Conservation (phyloP, 2,113 vertebrate species). For the Ariopsis seemanni region DNA sequence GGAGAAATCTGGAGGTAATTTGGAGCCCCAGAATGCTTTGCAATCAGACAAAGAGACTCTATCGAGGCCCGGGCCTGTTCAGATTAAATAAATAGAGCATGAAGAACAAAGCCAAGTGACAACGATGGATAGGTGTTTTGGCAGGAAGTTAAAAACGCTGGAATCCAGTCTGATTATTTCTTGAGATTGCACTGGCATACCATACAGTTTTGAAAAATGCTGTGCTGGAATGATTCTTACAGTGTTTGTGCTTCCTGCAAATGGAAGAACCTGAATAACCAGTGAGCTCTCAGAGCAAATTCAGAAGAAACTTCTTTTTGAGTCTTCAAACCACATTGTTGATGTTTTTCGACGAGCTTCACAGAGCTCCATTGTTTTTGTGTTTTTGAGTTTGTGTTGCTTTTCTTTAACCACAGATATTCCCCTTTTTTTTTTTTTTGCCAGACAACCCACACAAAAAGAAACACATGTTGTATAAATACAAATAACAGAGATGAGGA, state of each 20-base stretch:
- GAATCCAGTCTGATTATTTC: neutral
- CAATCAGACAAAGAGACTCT: conserved; percentile 32
- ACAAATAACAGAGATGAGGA: neutral
- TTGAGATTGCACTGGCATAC: neutral
- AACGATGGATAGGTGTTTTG: conserved; percentile 19
- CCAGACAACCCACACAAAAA: neutral
- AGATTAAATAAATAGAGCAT: conserved; percentile 20
- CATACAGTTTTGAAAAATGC: neutral
- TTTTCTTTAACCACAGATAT: conserved; percentile 26
- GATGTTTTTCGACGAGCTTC: neutral
- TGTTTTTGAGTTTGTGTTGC: neutral
- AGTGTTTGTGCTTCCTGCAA: neutral
- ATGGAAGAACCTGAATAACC: conserved; percentile 7
- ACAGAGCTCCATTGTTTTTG: neutral
- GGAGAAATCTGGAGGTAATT: conserved; percentile 49
- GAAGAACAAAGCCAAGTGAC: conserved; percentile 13
- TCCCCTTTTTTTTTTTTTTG: neutral
- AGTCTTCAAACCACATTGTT: neutral
- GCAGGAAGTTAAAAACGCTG: neutral
- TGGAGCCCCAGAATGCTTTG: conserved; percentile 22
- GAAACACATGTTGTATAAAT: conserved; percentile 10
- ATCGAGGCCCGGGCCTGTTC: neutral
- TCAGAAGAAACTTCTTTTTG: neutral
- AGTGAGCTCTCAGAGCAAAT: neutral
- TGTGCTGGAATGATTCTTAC: neutral